Conservation (phyloP, 1,140 invertebrate genomes). For the Zaprionus ghesquierei region DNA sequence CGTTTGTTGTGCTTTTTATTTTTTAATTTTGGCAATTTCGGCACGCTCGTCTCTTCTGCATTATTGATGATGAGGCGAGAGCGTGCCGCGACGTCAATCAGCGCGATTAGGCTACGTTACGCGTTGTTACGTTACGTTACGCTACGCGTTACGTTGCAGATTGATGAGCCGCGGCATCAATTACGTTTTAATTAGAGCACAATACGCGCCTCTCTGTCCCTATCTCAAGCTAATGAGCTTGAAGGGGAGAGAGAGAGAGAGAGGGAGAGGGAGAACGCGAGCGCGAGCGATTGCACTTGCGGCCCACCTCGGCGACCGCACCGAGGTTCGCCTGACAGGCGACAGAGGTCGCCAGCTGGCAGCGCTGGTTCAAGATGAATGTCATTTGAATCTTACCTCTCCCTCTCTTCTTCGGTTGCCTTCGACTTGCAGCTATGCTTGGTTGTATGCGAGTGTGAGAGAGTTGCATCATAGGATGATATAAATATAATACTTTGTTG, state of each 20-base stretch:
- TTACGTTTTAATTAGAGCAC: constrained; percentile 65
- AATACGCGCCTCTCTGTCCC: constrained; percentile 3
- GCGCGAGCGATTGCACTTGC: too few relatives aligned
- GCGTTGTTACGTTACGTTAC: not conserved
- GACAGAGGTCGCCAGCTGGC: not conserved
- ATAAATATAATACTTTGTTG: too few relatives aligned
- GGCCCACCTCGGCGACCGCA: not conserved
- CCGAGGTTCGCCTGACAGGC: not conserved
- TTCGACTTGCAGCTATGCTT: too few relatives aligned
- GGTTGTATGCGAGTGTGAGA: too few relatives aligned
- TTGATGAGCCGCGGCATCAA: constrained; percentile 3
- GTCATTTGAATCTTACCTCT: not conserved
- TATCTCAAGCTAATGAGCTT: constrained; percentile 21
- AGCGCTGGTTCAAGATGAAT: not conserved
- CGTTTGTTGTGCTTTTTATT: not conserved
- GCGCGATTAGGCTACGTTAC: not conserved
- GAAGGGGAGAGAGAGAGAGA: too few relatives aligned
- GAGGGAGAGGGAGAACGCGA: too few relatives aligned
- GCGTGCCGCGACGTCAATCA: not conserved
- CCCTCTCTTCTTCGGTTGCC: too few relatives aligned
- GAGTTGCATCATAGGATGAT: too few relatives aligned
- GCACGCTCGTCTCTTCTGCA: not conserved
- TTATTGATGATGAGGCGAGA: not conserved
- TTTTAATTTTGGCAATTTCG: not conserved
- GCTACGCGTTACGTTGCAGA: not conserved